Conservation (phyloP, 2,113 vertebrate species). For the Bolborhynchus lineola region DNA sequence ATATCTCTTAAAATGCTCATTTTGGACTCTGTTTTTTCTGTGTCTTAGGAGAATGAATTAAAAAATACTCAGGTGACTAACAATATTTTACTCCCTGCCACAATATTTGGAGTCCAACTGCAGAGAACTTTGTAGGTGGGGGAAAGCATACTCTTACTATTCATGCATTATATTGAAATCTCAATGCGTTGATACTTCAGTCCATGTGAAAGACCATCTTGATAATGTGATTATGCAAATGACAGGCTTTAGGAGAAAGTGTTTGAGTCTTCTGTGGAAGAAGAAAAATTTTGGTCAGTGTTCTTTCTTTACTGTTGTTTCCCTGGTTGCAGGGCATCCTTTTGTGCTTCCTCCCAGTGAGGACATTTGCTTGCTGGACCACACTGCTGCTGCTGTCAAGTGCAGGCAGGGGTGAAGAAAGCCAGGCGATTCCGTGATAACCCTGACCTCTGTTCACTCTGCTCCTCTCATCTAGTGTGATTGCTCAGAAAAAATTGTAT, state of each 20-base stretch:
- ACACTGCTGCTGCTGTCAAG: accelerated
- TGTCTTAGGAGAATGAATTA: constrained; percentile 1
- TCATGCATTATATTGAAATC: neutral
- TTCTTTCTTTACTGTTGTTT: neutral
- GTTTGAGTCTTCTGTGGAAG: neutral
- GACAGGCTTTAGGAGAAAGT: neutral
- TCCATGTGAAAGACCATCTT: neutral
- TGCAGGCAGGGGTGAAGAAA: neutral
- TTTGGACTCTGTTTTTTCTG: neutral
- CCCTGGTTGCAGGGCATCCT: neutral
- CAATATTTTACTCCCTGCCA: neutral
- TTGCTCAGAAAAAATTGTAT: neutral
- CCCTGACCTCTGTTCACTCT: neutral
- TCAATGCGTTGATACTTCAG: neutral
- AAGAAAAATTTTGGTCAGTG: neutral
- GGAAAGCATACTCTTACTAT: neutral
- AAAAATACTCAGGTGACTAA: neutral
- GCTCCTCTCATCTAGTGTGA: neutral
- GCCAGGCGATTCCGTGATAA: neutral
- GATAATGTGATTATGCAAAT: constrained; percentile 52
- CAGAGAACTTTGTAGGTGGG: neutral
- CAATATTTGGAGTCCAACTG: neutral
- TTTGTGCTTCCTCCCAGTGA: neutral
- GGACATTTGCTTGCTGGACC: neutral
- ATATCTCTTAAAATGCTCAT: neutral